Evolutionary conservation across 2,888 invertebrate species (phyloP), one percentile per base, ranked within the genome.

Genomic region (Cheilosia scutellata): DNA sequence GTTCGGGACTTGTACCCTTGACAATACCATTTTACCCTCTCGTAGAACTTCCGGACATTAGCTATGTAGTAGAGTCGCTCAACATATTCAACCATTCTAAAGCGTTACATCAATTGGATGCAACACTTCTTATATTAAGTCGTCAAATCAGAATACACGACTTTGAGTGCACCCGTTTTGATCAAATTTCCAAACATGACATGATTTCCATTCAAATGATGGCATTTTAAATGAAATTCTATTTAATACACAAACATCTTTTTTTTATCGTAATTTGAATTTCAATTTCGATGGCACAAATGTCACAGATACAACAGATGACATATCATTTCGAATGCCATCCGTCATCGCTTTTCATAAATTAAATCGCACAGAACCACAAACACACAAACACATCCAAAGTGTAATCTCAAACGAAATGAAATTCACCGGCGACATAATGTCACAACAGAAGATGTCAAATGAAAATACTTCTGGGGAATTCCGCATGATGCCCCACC

Each of bases 281-380:
- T 79, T 84, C 65, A 75, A 75, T 84, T 71, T 55, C 49, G 60
- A 66, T 71, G 75, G 66, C 79, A 75, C 75, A 84, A 84, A 53
- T 76, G 75, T 71, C 75, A 62, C 70, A 76, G 44, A 60, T 65
- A 66, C 70, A 51, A 62, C 37, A 51, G 55, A 60, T 65, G 57
- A 37, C 72, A 65, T 42, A 44, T 72, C 70, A 71, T 51, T 47
- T 55, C 53, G 58, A 65, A 65, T 53, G 70, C 53, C 62, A 70
- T 79, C 47, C 70, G 40, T 84, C 70, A 60, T 66, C 55, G 75
- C 25, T 44, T 76, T 53, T 75, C 79, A 53, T 71, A 76, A 75
- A 82, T 82, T 65, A 75, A 68, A 74, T 55, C 66, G 6, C 68
- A 58, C 53, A 44, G 11, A 62, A 80, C 66, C 49, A 29, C 51